Evolutionary conservation across 2,113 vertebrate species (phyloP).

Genomic region (Anguilla japonica): DNA sequence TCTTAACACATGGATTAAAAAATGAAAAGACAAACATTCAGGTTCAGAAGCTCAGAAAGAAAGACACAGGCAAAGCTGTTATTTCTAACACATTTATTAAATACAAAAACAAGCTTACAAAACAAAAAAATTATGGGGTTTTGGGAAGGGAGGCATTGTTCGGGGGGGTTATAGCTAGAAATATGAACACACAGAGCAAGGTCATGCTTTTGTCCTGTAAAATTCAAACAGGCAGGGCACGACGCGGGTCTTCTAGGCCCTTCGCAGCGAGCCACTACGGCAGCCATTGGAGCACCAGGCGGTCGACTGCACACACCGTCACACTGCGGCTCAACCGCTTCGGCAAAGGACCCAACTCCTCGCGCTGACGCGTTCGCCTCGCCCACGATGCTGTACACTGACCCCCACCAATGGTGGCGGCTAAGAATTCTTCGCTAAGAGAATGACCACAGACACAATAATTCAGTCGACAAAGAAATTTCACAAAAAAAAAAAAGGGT

Average conservation of each 20-base stretch:
- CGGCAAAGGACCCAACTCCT: not conserved
- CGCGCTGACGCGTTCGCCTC: not conserved
- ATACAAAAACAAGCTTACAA: conserved; percentile 49
- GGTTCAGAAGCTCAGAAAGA: conserved; percentile 45
- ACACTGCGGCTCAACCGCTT: conserved; percentile 1
- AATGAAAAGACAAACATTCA: not conserved
- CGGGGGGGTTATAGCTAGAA: conserved; percentile 6
- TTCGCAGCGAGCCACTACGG: not conserved
- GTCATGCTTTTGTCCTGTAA: conserved; percentile 12
- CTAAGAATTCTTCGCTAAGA: not conserved
- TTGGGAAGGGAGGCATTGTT: too few relatives aligned
- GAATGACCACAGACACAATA: not conserved
- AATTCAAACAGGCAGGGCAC: not conserved
- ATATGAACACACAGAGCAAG: conserved; percentile 1
- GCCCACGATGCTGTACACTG: not conserved
- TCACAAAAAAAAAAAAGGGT: not conserved
- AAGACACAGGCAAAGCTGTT: conserved; percentile 60
- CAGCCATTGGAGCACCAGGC: conserved; percentile 4
- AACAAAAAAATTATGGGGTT: conserved; percentile 18
- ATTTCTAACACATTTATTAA: conserved; percentile 69
- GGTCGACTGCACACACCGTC: not conserved
- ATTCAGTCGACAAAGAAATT: not conserved
- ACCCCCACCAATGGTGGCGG: not conserved
- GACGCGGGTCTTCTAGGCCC: not conserved
- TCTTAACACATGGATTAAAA: not conserved